Evolutionary conservation across 2,797 vertebrate species (phyloP).

Genomic region (Tympanoctomys barrerae): DNA sequence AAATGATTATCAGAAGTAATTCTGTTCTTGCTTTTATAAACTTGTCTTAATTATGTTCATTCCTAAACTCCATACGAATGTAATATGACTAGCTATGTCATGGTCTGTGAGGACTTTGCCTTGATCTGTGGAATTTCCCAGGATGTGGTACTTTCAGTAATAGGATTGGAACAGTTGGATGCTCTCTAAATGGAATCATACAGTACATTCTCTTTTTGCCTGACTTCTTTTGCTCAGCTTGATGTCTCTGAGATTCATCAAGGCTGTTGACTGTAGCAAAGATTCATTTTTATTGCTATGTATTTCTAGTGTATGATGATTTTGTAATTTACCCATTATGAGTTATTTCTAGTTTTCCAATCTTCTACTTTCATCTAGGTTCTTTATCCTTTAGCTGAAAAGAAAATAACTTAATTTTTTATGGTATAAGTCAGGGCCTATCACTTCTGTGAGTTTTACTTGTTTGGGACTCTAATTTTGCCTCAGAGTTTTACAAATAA

Average conservation of each 20-base stretch:
- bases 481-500: background rate
- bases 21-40: background rate
- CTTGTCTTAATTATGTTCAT: background rate
- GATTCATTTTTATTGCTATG: background rate
- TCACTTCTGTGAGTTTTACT: background rate
- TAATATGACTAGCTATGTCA: background rate
- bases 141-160: background rate
- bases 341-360: background rate
- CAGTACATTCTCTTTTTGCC: background rate
- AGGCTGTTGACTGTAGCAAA: background rate
- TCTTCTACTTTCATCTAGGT: background rate
- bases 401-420: background rate
- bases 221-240: background rate
- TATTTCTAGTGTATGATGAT: background rate
- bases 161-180: background rate
- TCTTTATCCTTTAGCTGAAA: background rate
- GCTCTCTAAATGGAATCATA: background rate
- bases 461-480: background rate
- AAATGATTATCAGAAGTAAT: background rate
- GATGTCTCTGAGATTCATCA: background rate
- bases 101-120: background rate
- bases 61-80: background rate
- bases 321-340: background rate
- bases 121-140: background rate
- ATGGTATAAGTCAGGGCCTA: background rate